Evolutionary conservation across 2,797 vertebrate genomes (phyloP), one percentile per base, ranked within the genome.

Genomic region (Falco cherrug): DNA sequence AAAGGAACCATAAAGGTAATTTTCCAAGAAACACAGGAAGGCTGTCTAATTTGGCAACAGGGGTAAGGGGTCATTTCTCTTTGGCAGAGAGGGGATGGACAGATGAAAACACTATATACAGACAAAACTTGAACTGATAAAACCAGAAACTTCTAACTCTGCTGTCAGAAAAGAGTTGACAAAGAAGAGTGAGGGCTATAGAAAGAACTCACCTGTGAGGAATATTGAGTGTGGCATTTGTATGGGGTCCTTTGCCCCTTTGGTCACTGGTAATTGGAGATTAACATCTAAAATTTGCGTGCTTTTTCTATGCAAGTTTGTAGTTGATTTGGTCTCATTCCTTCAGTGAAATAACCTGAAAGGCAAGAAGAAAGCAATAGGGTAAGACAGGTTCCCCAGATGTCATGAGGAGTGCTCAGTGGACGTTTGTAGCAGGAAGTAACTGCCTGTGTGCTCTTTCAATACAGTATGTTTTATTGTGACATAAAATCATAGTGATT

Each of bases 271-370:
- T 81, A 71, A 74, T 37, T 60, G 61, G 61, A 95, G 57, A 88
- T 13, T 68, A 80, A 21, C 65, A 75, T 88, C 61, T 86, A n/a
- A 78, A 91, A 70, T n/a, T 5, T 41, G 48, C 59, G 53, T 78
- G 37, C 28, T 56, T 83, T 88, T 68, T 2, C 73, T 7, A 0
- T 60, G 60, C 33, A 37, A 79, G 68, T 73, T 90, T 92, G 83
- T 91, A 88, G 60, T 71, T 74, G 51, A 92, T 92, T 91, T 96
- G 79, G 92, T 88, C 83, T 77, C 17, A 33, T 93, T 91, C 35
- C 65, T 88, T 83, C 48, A 51, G 57, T 59, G 68, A 86, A 88
- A 86, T 39, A 77, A 37, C 51, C 51, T 70, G 56, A 31, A 83
- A 91, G 75, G 82, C 84, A 87, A 43, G 48, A 77, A 16, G 69